Evolutionary conservation across 2,113 vertebrate species (phyloP).

Genomic region (Drymodes brunneopygia): DNA sequence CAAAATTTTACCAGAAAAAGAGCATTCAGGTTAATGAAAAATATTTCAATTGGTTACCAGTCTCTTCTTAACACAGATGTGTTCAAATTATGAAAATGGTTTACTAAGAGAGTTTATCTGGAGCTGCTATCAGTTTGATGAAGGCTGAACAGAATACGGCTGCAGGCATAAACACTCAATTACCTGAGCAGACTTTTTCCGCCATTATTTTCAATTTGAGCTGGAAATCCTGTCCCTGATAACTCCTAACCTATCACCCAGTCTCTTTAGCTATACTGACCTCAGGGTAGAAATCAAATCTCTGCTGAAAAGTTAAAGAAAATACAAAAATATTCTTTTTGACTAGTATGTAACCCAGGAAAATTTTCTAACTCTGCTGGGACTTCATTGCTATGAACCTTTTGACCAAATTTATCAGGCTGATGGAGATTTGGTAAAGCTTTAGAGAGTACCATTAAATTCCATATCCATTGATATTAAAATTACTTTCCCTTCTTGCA

Average conservation of each 20-base stretch:
- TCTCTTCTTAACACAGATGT: background rate
- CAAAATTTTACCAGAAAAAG: background rate
- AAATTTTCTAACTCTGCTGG: background rate
- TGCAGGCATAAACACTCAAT: conserved; percentile 45
- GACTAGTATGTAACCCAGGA: background rate
- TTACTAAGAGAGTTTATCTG: conserved; percentile 15
- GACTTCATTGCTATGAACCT: background rate
- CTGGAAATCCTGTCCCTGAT: background rate
- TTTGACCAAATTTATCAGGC: conserved; percentile 39
- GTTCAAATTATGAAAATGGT: conserved; percentile 26
- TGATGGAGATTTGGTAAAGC: conserved; percentile 29
- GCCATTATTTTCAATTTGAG: conserved; percentile 43
- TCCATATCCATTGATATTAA: conserved; percentile 22
- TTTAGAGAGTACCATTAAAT: conserved; percentile 32
- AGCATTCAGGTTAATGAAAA: conserved; percentile 23
- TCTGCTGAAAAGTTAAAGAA: background rate
- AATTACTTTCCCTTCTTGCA: conserved; percentile 17
- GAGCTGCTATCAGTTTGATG: conserved; percentile 12
- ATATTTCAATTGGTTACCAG: background rate
- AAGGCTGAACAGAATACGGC: background rate
- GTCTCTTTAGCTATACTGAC: conserved; percentile 8
- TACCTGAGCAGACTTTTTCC: background rate
- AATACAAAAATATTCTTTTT: background rate
- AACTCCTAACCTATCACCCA: background rate
- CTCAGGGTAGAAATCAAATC: conserved; percentile 20